These are phyloP conservation scores for Perca fluviatilis DNA, from an alignment of 2,113 vertebrate genomes.

Conservation along the genomic window DNA sequence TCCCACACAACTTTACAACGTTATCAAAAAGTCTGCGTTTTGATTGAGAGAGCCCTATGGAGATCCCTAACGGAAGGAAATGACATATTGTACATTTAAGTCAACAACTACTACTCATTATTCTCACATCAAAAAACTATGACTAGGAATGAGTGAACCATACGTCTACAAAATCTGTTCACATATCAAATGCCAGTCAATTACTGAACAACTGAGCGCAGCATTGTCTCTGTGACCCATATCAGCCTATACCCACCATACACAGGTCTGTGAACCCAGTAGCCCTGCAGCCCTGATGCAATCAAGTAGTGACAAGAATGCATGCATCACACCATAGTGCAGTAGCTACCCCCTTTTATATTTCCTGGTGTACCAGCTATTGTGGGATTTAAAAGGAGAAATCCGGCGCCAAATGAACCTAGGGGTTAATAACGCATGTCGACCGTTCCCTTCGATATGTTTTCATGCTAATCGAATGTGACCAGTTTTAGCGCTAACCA, in stretches of 20 bases:
- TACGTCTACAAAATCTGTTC: not conserved
- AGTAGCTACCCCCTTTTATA: not conserved
- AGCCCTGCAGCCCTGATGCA: not conserved
- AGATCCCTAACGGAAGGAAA: too few species aligned
- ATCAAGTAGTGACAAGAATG: not conserved
- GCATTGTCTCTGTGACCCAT: conserved; percentile 53
- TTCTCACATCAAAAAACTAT: not conserved
- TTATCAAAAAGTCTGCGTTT: too few species aligned
- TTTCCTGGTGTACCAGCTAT: not conserved
- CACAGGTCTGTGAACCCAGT: not conserved
- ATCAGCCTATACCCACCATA: conserved; percentile 1
- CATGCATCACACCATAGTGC: not conserved
- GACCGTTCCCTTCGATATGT: too few species aligned
- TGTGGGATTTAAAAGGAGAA: not conserved
- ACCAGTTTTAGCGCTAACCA: too few species aligned
- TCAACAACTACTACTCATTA: not conserved
- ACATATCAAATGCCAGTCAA: conserved; percentile 3
- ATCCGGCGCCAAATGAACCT: too few species aligned
- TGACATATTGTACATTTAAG: too few species aligned
- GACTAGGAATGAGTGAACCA: conserved; percentile 1
- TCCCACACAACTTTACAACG: too few species aligned
- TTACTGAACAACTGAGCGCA: conserved; percentile 38
- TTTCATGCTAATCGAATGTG: too few species aligned
- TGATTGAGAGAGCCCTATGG: too few species aligned
- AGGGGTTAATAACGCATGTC: too few species aligned